Evolutionary conservation across 2,888 invertebrate species (phyloP).

Genomic region (Drosophila anomalata): DNA sequence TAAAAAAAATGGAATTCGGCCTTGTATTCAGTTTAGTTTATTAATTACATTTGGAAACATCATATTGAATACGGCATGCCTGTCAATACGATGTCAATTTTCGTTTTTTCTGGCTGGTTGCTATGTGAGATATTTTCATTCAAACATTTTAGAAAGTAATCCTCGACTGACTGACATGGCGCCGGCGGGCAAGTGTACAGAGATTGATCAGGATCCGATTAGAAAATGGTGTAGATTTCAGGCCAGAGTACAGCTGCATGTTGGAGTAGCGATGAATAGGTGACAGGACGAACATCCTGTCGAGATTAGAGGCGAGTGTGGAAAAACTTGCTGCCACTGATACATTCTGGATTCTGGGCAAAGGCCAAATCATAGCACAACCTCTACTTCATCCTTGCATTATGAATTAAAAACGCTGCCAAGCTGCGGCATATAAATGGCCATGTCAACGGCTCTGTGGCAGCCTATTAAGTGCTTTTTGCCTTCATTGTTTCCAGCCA

Average conservation of each 20-base stretch:
- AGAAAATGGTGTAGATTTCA: slow-evolving; percentile 49
- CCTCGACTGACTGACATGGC: background rate
- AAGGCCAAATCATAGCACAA: slow-evolving; percentile 11
- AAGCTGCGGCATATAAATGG: slow-evolving; percentile 63
- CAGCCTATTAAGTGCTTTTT: slow-evolving; percentile 61
- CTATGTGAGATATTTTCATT: slow-evolving; percentile 2
- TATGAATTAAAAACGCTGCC: slow-evolving; percentile 67
- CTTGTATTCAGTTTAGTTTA: slow-evolving; percentile 6
- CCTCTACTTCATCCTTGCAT: slow-evolving; percentile 37
- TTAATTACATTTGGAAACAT: slow-evolving; percentile 11
- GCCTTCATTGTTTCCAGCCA: slow-evolving; percentile 51
- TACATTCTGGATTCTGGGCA: slow-evolving; percentile 34
- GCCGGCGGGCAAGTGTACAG: slow-evolving; percentile 10
- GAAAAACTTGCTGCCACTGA: slow-evolving; percentile 45
- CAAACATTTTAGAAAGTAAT: background rate
- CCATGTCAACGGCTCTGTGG: slow-evolving; percentile 50
- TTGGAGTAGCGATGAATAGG: slow-evolving; percentile 21
- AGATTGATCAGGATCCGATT: slow-evolving; percentile 41
- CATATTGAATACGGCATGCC: background rate
- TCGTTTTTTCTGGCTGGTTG: background rate
- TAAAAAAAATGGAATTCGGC: background rate
- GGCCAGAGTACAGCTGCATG: slow-evolving; percentile 2
- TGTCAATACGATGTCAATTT: slow-evolving; percentile 1
- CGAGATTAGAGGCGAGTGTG: slow-evolving; percentile 47
- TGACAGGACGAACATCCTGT: slow-evolving; percentile 28